phyloP scores from a whole-genome alignment of 2,797 vertebrate species.

The Sebastes diploproa region DNA sequence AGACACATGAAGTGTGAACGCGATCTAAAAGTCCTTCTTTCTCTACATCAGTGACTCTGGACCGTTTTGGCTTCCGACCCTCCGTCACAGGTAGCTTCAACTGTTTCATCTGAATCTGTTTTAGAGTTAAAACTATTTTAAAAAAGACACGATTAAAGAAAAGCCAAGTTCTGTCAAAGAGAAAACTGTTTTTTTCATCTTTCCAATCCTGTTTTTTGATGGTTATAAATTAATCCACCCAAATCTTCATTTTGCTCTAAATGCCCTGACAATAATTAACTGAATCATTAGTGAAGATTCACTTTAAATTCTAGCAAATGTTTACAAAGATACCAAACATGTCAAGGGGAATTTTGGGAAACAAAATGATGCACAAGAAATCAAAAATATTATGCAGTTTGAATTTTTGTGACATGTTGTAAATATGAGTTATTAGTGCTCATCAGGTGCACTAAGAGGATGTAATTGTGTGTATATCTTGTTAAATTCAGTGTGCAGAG shows the following conservation, averaged over 20 bases:
- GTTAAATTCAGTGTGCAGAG: background rate
- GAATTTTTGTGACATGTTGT: background rate
- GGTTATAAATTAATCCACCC: background rate
- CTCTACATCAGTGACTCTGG: background rate
- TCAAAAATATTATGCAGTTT: too few relatives aligned
- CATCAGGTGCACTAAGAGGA: background rate
- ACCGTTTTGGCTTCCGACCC: background rate
- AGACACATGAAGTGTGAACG: background rate
- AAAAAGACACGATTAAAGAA: background rate
- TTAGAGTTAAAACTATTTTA: background rate
- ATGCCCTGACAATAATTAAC: background rate
- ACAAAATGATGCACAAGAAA: background rate
- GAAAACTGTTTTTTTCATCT: background rate
- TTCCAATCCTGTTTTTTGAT: background rate
- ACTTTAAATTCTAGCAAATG: background rate
- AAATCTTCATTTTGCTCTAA: background rate
- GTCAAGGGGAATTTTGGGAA: background rate
- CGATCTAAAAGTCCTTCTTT: background rate
- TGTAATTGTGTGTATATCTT: background rate
- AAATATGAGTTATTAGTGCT: background rate
- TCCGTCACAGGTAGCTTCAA: background rate
- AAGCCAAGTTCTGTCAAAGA: background rate
- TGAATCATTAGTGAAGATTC: background rate
- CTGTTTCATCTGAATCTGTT: background rate
- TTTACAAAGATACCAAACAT: background rate